phyloP scores from a whole-genome alignment of 2,797 vertebrate genomes.

The Catharus ustulatus region DNA sequence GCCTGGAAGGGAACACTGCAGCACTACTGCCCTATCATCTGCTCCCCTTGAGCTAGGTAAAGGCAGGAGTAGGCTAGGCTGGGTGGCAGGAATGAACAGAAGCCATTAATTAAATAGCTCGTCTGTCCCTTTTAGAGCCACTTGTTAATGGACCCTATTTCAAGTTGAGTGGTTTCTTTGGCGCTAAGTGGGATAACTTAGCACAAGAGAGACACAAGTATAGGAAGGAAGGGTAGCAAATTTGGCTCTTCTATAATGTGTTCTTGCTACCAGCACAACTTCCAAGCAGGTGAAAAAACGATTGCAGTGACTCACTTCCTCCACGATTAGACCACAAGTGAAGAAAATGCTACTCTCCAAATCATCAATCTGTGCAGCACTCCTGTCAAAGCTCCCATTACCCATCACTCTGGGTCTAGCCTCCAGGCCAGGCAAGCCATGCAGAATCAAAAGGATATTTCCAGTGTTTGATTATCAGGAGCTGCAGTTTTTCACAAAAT shows the following conservation, averaged over 20 bases:
- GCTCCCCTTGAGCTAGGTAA: background rate
- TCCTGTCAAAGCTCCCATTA: background rate
- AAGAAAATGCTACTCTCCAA: background rate
- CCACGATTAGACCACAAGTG: background rate
- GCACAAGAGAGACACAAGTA: background rate
- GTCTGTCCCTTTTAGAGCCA: background rate
- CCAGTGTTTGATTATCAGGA: background rate
- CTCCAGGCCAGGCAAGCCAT: background rate
- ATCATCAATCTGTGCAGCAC: constrained; percentile 1
- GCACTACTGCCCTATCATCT: background rate
- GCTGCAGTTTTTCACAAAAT: background rate
- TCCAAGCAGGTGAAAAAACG: background rate
- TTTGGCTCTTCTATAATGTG: background rate
- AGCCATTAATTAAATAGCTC: background rate
- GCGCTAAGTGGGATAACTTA: background rate
- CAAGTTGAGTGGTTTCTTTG: background rate
- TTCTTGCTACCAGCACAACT: background rate
- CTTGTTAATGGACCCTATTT: background rate
- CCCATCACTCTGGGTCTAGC: background rate
- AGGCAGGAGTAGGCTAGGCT: background rate
- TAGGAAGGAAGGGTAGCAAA: background rate
- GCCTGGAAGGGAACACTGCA: background rate
- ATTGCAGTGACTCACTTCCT: constrained; percentile 14
- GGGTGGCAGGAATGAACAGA: background rate
- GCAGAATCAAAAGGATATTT: background rate